A percentile compares a stretch with the other conserved stretches of the same genome.
Evolutionary conservation across 2,797 vertebrate genomes (phyloP).

Genomic region (Spizella passerina): DNA sequence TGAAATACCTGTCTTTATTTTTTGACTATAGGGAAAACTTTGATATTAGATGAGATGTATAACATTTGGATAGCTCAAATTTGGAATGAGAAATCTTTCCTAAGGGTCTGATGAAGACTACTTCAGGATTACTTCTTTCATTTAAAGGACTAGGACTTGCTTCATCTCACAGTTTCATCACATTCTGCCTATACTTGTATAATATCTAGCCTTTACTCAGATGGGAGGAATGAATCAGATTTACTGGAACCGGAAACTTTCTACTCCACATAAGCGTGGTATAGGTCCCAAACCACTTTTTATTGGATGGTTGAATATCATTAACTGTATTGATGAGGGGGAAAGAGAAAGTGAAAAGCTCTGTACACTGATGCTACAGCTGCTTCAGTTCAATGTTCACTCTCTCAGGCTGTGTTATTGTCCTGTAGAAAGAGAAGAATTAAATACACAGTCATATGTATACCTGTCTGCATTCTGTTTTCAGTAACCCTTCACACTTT

Average conservation of each 20-base stretch:
- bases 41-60: background rate
- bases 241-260: background rate
- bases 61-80: background rate
- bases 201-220: background rate
- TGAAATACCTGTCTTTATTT: background rate
- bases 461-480: background rate
- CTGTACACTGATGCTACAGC: background rate
- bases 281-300: background rate
- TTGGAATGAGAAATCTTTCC: background rate
- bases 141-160: background rate
- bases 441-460: background rate
- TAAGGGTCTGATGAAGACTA: background rate
- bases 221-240: background rate
- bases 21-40: background rate
- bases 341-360: background rate
- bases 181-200: background rate
- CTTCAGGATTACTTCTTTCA: background rate
- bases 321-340: background rate
- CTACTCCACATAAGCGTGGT: background rate
- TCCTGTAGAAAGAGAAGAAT: background rate
- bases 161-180: background rate
- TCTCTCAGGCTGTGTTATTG: background rate
- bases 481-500: background rate
- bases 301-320: background rate
- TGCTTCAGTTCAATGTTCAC: background rate